Base-by-base conservation (phyloP, 2,888 invertebrate species). In the Tinea trinotella region DNA sequence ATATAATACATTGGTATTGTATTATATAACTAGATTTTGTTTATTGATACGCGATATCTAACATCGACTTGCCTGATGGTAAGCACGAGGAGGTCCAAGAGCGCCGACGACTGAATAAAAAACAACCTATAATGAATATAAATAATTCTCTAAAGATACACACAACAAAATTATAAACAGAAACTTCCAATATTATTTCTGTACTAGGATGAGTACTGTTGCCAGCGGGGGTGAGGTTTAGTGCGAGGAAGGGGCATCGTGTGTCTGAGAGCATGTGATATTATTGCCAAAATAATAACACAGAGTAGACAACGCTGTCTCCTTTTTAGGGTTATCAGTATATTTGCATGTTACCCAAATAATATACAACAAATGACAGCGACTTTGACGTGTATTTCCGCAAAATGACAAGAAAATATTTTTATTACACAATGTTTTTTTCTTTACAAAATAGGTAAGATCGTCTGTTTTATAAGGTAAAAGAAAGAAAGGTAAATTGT, bases 271-370 rank as follows among this genome's bases (percentile, higher is more conserved):
- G 66, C 68, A 71, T 71, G 67, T 68, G 64, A 75, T 75, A 76
- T 74, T 78, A 77, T 77, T 78, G 74, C 74, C 76, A 77, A 78
- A 78, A 78, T 76, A 75, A 75, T 73, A 76, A 70, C 64, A 67
- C 59, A 54, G 64, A 70, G 62, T 65, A 70, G 68, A 71, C 67
- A 71, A 65, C 66, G 62, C 62, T 59, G 60, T 59, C 58, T 65
- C 64, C 63, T 63, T 59, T 56, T 60, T 64, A 71, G 67, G 70
- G 68, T 59, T 69, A 60, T 50, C 54, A 22, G 54, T 59, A 56
- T 54, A 57, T 54, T 48, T 54, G 13, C 34, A 24, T 50, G 17
- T 50, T 50, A 24, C 50, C 10, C 46, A 19, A 46, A 46, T 17
- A 46, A 46, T 6, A 46, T 19, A 19, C 13, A 13, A 12, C 7